Base-by-base conservation (phyloP, 2,888 invertebrate genomes). In the Lasioglossum vierecki region DNA sequence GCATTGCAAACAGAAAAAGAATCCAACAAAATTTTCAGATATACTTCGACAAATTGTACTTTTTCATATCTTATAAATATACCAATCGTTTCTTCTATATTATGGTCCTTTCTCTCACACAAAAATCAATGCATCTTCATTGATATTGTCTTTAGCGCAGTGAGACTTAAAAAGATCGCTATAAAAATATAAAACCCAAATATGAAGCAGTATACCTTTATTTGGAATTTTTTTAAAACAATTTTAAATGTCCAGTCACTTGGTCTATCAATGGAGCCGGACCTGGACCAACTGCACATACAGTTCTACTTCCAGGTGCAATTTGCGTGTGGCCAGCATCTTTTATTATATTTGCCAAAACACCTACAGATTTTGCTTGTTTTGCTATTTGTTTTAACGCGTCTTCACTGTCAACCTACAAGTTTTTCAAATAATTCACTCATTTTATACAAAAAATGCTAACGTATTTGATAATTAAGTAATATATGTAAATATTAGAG, bases 271-370 rank as follows among this genome's bases (percentile, higher is more conserved):
- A 94, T 90, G 96, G 96, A 90, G 96, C 97, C 66, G 97, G 97
- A 5, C 98, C 99, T 74, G 99, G 99, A n/a, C 99, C 99, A 79
- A 99, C 96, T 1, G 98, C 99, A 80, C 99, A 95, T 1, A 99
- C 99, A 82, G 99, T 99, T 92, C 97, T 96, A 15, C 98, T 97
- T 88, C 99, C 99, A 0, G 98, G 96, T 73, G 97, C 97, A 87
- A 99, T 97, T 95, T 99, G 99, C 9, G 99, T 99, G 89, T 98
- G 97, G 2, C 99, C 99, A 6, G 99, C 99, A 95, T 99, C 99
- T 88, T 97, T 96, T 85, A 99, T 97, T 46, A 98, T 94, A 85
- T 97, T 97, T 18, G 97, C 96, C 60, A 97, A 95, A 0, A 99
- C 95, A 49, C 98, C 97, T 83, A 96, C 94, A 49, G 96, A 95